Evolutionary conservation across 2,797 vertebrate genomes (phyloP).

Genomic region (Iguana delicatissima): DNA sequence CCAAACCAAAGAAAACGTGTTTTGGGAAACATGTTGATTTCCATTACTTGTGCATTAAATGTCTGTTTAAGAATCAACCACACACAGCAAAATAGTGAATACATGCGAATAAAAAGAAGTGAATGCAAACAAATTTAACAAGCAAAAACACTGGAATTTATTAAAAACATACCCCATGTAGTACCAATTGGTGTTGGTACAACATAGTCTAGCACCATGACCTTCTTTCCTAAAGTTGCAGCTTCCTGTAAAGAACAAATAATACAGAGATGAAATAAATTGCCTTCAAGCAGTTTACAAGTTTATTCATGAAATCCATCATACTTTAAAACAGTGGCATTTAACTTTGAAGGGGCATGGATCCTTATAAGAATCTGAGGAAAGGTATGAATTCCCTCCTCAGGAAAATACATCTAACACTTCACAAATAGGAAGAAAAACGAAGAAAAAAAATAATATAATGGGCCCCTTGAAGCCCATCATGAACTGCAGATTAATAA

Average conservation of each 20-base stretch:
- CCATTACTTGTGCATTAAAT: too few species aligned
- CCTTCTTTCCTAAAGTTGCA: constrained; percentile 90
- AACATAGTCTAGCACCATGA: constrained; percentile 96
- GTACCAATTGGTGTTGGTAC: constrained; percentile 92
- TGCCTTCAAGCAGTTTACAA: neutral
- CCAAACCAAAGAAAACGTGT: too few species aligned
- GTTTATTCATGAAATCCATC: neutral
- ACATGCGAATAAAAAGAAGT: neutral
- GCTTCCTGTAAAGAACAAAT: constrained; percentile 85
- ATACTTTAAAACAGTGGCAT: neutral
- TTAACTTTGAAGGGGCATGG: too few species aligned
- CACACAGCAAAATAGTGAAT: neutral
- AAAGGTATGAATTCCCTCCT: too few species aligned
- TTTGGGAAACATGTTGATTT: neutral
- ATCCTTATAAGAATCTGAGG: too few species aligned
- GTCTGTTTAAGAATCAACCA: neutral
- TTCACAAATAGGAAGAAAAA: too few species aligned
- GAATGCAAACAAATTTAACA: neutral
- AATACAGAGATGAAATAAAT: neutral
- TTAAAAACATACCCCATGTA: constrained; percentile 87
- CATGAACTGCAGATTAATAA: too few species aligned
- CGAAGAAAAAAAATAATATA: too few species aligned
- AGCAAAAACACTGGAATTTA: neutral
- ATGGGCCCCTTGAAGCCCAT: too few species aligned
- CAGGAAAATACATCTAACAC: too few species aligned